Percentiles rank a stretch among this genome's conserved stretches.
These are phyloP conservation scores for Mythimna ferrago DNA, from an alignment of 2,888 invertebrate genomes.

Conservation along the genomic window DNA sequence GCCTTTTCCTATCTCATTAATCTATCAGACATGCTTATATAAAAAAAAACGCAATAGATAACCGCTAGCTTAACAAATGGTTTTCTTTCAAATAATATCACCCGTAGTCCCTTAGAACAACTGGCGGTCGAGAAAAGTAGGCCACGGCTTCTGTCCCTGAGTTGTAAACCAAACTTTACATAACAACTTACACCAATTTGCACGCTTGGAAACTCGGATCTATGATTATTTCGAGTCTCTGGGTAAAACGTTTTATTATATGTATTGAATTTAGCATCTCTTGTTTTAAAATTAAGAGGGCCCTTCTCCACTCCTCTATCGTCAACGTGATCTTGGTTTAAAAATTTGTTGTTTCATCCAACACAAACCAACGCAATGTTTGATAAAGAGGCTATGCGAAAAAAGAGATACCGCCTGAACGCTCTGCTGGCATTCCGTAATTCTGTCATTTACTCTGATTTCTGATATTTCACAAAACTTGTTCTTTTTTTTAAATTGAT, in stretches of 20 bases:
- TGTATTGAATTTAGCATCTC: neutral
- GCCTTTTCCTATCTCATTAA: constrained; percentile 2
- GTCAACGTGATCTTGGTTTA: too few relatives aligned
- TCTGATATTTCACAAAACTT: too few relatives aligned
- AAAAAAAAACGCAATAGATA: neutral
- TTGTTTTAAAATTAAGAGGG: neutral
- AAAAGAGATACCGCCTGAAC: too few relatives aligned
- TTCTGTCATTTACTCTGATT: too few relatives aligned
- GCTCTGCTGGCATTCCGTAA: too few relatives aligned
- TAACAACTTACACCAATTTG: constrained; percentile 39
- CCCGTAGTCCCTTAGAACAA: constrained; percentile 38
- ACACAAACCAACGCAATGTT: too few relatives aligned
- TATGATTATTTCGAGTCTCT: constrained; percentile 26
- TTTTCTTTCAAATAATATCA: constrained; percentile 24
- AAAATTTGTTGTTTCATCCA: too few relatives aligned
- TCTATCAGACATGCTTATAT: neutral
- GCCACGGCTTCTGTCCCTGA: constrained; percentile 58
- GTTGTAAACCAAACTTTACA: constrained; percentile 50
- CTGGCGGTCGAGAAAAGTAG: constrained; percentile 50
- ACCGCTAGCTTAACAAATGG: neutral
- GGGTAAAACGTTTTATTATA: constrained; percentile 4
- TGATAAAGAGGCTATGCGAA: too few relatives aligned
- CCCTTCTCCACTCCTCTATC: too few relatives aligned
- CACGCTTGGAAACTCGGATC: constrained; percentile 36
- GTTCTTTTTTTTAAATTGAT: too few relatives aligned